Evolutionary conservation across 2,113 vertebrate genomes (phyloP).

Genomic region (Ivindomyrus marchei): DNA sequence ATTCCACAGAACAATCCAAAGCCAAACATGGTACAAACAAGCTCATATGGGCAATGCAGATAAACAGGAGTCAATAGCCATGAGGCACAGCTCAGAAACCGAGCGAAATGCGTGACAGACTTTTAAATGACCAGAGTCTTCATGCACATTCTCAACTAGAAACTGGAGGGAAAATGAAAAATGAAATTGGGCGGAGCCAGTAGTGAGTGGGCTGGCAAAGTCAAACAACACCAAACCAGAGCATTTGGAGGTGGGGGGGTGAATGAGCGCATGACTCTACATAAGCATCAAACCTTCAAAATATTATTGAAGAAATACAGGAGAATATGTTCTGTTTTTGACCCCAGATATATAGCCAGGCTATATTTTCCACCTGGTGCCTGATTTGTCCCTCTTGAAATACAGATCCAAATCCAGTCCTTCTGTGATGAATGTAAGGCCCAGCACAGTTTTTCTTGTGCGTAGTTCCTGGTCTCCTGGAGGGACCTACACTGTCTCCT

Average conservation of each 20-base stretch:
- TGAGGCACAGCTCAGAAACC: not conserved
- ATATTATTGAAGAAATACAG: not conserved
- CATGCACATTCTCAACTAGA: not conserved
- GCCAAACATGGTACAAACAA: not conserved
- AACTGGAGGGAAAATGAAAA: not conserved
- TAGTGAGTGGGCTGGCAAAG: not conserved
- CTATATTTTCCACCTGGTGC: not conserved
- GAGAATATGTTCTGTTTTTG: not conserved
- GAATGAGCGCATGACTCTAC: not conserved
- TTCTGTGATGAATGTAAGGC: not conserved
- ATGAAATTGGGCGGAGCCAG: not conserved
- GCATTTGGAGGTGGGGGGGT: conserved; percentile 21
- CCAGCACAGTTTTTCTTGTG: not conserved
- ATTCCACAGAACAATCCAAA: not conserved
- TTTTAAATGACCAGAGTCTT: not conserved
- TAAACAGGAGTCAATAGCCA: not conserved
- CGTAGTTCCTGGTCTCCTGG: not conserved
- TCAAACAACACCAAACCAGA: not conserved
- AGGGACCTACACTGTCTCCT: not conserved
- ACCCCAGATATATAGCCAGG: not conserved
- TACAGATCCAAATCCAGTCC: not conserved
- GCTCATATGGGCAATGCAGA: not conserved
- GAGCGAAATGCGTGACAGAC: not conserved
- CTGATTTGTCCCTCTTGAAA: not conserved
- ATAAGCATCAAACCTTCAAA: not conserved